Evolutionary conservation across 1,140 invertebrate genomes (phyloP).

Genomic region (Mizuhopecten yessoensis): DNA sequence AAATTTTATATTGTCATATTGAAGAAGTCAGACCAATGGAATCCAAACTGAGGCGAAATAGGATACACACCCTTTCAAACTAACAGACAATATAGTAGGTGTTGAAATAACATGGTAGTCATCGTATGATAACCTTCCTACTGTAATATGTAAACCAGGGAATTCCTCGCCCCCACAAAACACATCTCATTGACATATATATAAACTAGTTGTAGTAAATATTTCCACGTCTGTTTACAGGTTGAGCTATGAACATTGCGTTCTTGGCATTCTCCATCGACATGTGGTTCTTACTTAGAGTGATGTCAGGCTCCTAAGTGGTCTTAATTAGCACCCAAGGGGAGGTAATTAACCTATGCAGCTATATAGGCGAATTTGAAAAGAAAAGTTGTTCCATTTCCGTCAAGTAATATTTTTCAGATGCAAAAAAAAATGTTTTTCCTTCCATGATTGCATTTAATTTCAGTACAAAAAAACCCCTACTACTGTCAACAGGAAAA

Average conservation of each 20-base stretch:
- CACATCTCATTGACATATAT: slow-evolving; percentile 21
- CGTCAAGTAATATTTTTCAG: background rate
- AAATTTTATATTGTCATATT: too few species aligned
- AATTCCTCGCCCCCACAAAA: slow-evolving; percentile 23
- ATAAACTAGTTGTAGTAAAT: slow-evolving; percentile 22
- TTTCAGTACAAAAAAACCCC: background rate
- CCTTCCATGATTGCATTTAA: background rate
- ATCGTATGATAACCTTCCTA: background rate
- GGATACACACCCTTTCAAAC: background rate
- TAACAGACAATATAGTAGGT: background rate
- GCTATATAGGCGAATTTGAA: background rate
- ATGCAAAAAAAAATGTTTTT: background rate
- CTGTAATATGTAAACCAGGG: background rate
- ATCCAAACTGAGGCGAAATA: background rate
- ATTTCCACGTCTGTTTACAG: background rate
- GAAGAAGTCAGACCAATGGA: background rate
- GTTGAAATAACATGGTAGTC: background rate
- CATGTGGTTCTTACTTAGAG: slow-evolving; percentile 1
- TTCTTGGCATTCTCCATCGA: background rate
- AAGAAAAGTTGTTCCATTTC: background rate
- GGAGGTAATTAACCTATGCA: background rate
- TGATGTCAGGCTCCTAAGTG: slow-evolving; percentile 14
- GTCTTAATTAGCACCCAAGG: background rate
- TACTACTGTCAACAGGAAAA: background rate
- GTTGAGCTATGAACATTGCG: background rate